A percentile compares a stretch with the other conserved stretches of the same genome.
Evolutionary conservation across 2,888 invertebrate genomes (phyloP).

Genomic region (Latheticus oryzae): DNA sequence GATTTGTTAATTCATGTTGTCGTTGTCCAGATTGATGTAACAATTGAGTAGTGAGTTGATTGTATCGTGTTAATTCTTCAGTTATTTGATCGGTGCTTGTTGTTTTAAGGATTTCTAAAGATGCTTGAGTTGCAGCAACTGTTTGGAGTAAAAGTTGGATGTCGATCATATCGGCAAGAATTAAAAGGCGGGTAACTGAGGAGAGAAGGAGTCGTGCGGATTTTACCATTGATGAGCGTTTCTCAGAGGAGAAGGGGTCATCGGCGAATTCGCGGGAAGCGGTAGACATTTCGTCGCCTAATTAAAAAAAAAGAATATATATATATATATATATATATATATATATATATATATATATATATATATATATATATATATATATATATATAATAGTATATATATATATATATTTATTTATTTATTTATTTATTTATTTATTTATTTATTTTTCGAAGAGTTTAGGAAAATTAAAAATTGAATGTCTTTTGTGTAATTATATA

Average conservation of each 20-base stretch:
- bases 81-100: conserved; percentile 70
- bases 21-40: conserved; percentile 88
- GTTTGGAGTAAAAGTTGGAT: conserved; percentile 91
- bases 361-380: too few species aligned
- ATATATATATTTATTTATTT: too few species aligned
- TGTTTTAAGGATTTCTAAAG: conserved; percentile 88
- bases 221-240: conserved; percentile 94
- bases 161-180: conserved; percentile 98
- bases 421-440: too few species aligned
- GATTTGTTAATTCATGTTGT: conserved; percentile 92
- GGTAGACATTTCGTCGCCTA: conserved; percentile 76
- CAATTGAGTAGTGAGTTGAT: conserved; percentile 72
- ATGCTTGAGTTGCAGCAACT: conserved; percentile 90
- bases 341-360: too few species aligned
- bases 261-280: conserved; percentile 95
- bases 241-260: conserved; percentile 94
- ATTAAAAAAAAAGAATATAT: too few species aligned
- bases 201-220: conserved; percentile 92
- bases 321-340: too few species aligned
- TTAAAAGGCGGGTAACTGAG: conserved; percentile 93
- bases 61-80: background rate
- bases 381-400: too few species aligned
- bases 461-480: too few species aligned
- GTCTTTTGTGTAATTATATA: too few species aligned
- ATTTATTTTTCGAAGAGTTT: too few species aligned